A percentile compares a stretch with the other conserved stretches of the same genome.
These are phyloP conservation scores for Eulemur rufifrons DNA, from an alignment of 2,113 vertebrate genomes.

Conservation along the genomic window DNA sequence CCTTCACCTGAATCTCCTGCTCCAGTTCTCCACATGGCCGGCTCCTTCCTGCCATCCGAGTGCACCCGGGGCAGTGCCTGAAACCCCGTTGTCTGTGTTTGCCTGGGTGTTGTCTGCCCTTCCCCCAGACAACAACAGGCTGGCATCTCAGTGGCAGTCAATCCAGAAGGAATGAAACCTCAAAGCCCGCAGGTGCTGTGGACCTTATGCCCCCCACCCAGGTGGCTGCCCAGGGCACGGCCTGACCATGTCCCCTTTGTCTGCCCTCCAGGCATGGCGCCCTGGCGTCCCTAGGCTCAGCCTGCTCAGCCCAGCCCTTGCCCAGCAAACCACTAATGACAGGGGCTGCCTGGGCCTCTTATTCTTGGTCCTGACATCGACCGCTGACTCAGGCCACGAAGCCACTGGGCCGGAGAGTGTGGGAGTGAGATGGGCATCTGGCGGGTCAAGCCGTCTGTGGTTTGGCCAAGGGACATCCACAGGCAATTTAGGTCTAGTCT, in stretches of 20 bases:
- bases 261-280: background rate
- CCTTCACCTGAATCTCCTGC: background rate
- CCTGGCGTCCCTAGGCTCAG: background rate
- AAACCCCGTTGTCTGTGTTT: background rate
- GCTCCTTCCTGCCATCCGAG: background rate
- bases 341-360: background rate
- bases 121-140: background rate
- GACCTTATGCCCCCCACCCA: background rate
- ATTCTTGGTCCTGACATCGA: background rate
- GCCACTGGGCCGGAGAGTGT: background rate
- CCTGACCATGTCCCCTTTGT: background rate
- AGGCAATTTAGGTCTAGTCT: background rate
- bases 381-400: background rate
- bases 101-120: no score
- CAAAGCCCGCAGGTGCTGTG: background rate
- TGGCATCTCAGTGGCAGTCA: background rate
- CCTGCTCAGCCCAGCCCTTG: background rate
- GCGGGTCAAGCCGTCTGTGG: background rate
- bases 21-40: background rate
- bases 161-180: no score
- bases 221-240: background rate
- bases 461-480: background rate
- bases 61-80: background rate
- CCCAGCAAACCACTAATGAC: constrained; percentile 56
- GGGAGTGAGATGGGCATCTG: background rate